Base-by-base conservation (phyloP, 2,888 invertebrate species). In the Bugulina stolonifera region DNA sequence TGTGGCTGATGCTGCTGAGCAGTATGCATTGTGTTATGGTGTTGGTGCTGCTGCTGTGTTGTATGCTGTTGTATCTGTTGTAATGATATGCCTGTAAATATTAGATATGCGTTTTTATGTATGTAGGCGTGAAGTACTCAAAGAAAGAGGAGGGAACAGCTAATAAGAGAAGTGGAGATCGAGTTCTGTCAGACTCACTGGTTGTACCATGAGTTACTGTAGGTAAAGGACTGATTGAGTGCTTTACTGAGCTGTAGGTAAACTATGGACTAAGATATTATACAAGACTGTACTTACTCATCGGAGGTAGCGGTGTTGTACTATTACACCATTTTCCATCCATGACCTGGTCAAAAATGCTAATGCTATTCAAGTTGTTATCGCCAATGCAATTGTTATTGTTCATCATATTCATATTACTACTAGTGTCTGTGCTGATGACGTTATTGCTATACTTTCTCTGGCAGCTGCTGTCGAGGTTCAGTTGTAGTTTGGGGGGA, bases 61-160 rank as follows among this genome's bases (percentile, higher is more conserved):
- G 27, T 25, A 32, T 64, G 64, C 64, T 64, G 64, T n/a, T 64
- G 64, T 32, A 64, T 64, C 32, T 64, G 64, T 32, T 64, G 64
- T 27, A 64, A 32, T 14, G 64, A 64, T 32, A 64, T 64, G 27
- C 64, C 64, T 64, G 64, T n/a, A 43, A 43, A 18, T 10, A 43
- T 5, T 43, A 43, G 18, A n/a, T n/a, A n/a, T n/a, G n/a, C n/a
- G n/a, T n/a, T n/a, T n/a, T n/a, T 52, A 22, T 52, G 52, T 52
- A 52, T 14, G 52, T 52, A 52, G 52, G 52, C 22, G 52, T 10
- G 10, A 52, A 14, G 52, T 52, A 14, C 10, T 10, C 52, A 52
- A 52, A 14, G 22, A 52, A 52, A 52, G n/a, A n/a, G n/a, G n/a
- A n/a, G n/a, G n/a, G n/a, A n/a, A n/a, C n/a, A n/a, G n/a, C n/a